Base-by-base conservation (phyloP, 2,113 vertebrate genomes). In the Melanostigma gelatinosum region DNA sequence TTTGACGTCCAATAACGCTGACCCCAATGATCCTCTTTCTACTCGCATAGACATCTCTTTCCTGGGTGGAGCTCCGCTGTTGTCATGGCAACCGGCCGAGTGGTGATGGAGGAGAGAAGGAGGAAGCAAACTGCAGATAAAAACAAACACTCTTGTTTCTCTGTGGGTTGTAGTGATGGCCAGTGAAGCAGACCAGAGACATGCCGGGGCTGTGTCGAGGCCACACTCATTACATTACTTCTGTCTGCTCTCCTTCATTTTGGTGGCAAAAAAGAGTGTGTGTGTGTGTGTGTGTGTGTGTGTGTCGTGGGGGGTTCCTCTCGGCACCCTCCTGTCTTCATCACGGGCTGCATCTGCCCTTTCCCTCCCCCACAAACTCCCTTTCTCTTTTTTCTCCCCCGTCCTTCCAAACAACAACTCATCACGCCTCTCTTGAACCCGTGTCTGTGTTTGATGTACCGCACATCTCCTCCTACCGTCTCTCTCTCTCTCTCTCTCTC, bases 21-120 rank as follows among this genome's bases (percentile, higher is more conserved):
- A 92, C 92, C 92, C 89, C 91, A 88, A 92, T 93, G 92, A 93
- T 91, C 89, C 88, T 88, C 85, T 90, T 89, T 90, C 84, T 90
- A 86, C 83, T 84, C 85, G 82, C 82, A 42, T 64, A 82, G 86
- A 82, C 83, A 82, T 89, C 90, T 80, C 82, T 77, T 72, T 89
- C 76, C 88, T 91, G 92, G 91, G 91, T 90, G 91, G 92, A 92
- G 92, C 89, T 88, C 83, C 0, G 54, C 67, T 79, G 90, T 93
- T 88, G 91, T 88, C 88, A 91, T 83, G 83, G 83, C 76, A 75
- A 92, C 90, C 2, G 2, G 61, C 80, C 29, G 18, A 74, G 84
- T 61, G 70, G 61, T 1, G 55, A 52, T 8, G 68, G 22, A 10
- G 71, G 50, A 4, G n/a, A 52, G 32, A 57, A 24, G 32, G 72